Evolutionary conservation across 2,888 invertebrate genomes (phyloP).

Genomic region (Cantharis nigra): DNA sequence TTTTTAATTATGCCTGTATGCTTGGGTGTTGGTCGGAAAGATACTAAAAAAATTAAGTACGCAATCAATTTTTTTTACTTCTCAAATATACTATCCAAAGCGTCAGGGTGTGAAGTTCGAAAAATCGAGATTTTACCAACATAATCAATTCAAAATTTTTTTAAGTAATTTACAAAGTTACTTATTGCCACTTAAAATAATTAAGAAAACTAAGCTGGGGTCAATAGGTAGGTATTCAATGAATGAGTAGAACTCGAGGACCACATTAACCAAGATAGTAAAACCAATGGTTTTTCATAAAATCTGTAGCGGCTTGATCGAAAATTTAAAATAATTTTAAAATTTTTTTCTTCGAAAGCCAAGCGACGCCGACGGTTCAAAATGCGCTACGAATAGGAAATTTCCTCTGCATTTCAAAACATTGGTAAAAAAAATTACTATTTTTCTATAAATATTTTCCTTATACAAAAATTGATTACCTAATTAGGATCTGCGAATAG

Average conservation of each 20-base stretch:
- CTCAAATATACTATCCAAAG: no score
- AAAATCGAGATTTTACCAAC: no score
- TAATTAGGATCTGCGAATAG: no score
- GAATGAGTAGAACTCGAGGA: neutral
- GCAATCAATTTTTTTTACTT: no score
- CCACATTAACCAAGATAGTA: neutral
- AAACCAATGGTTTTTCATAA: neutral
- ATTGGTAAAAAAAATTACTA: neutral
- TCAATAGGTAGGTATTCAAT: neutral
- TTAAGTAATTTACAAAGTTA: neutral
- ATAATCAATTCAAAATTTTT: neutral
- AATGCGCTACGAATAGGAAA: neutral
- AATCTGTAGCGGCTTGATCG: neutral
- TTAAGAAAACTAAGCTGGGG: neutral
- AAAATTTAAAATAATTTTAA: neutral
- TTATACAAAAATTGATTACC: no score
- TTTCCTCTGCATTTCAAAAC: neutral
- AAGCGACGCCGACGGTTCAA: neutral
- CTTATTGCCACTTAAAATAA: neutral
- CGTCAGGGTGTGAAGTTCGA: no score
- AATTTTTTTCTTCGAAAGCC: neutral
- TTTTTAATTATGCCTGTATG: neutral
- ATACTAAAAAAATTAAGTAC: neutral
- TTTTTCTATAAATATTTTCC: no score
- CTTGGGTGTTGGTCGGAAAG: neutral